Base-by-base conservation (phyloP, 37 sponge, comb jelly and placozoan genomes). In the Lycopodina hypogea region DNA sequence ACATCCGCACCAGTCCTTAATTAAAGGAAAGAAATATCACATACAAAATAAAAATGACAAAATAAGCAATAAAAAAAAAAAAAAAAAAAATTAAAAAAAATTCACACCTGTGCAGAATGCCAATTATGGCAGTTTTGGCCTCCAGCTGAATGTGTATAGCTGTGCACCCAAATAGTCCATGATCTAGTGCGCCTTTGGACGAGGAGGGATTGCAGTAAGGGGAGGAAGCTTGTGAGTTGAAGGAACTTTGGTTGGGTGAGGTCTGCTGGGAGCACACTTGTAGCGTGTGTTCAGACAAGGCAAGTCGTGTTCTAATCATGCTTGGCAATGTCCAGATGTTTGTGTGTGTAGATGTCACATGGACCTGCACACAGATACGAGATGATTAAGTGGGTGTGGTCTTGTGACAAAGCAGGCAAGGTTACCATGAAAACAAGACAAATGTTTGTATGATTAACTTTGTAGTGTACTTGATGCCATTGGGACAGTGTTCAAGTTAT, bases 91-190 rank as follows among this genome's bases (percentile, higher is more conserved):
- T 45, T 45, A 45, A 12, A 45, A 4, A 4, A 45, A 12, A 45
- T 9, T 12, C 72, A 71, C 12, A 81, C 81, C 28, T 81, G 81
- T 81, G 72, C 26, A 81, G 72, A 21, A 81, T 38, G 28, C 72
- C 60, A 42, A 81, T 26, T 6, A 55, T 42, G 19, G 69, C 72
- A 40, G 33, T 42, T 7, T 71, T n/a, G 6, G 1, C 33, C 14
- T 60, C 37, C 19, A 56, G 56, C 24, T 22, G 23, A 41, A 77
- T 32, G 34, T 81, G 61, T 1, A 78, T 33, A 40, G 14, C 51
- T 21, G 63, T 64, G 3, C 78, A 41, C 35, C 35, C 30, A 2
- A 65, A 30, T 30, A 50, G 24, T 6, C 15, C 72, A 19, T 9
- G 15, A 19, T 8, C 72, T 51, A 41, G 28, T 12, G n/a, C 23